These are phyloP conservation scores for Tethya wilhelma DNA, from an alignment of 37 sponge, comb jelly and placozoan genomes.

Conservation along the genomic window DNA sequence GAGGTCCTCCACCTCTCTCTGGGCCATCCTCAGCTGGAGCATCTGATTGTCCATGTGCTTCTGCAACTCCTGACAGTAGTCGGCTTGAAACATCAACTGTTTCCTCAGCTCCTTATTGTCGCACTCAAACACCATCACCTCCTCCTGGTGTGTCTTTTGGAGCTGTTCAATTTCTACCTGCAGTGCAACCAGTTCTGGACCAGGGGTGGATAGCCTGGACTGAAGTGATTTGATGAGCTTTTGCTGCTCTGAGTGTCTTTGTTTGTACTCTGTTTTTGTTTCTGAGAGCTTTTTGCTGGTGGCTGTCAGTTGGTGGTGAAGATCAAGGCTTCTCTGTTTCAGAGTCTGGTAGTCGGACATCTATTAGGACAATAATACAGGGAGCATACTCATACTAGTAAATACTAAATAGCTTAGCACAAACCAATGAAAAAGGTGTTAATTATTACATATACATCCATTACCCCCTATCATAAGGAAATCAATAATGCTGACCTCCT, in stretches of 20 bases:
- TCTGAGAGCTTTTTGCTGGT: conserved; percentile 26
- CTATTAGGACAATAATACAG: not conserved
- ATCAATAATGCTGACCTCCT: conserved; percentile 11
- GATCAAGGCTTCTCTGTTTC: not conserved
- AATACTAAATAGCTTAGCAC: not conserved
- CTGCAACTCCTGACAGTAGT: conserved; percentile 26
- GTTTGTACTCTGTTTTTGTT: conserved; percentile 4
- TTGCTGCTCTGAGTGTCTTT: conserved; percentile 31
- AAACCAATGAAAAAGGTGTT: not conserved
- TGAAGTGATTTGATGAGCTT: conserved; percentile 32
- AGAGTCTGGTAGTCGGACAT: conserved; percentile 14
- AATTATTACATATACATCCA: not conserved
- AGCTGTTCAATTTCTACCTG: conserved; percentile 15
- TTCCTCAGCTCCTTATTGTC: conserved; percentile 29
- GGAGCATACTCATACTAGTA: not conserved
- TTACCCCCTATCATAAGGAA: not conserved
- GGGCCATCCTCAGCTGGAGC: conserved; percentile 37
- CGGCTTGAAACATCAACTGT: conserved; percentile 8
- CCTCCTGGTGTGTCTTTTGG: conserved; percentile 7
- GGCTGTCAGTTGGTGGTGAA: conserved; percentile 6
- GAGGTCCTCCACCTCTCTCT: conserved; percentile 34
- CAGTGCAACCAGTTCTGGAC: conserved; percentile 12
- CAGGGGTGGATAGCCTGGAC: conserved; percentile 1
- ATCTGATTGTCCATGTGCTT: conserved; percentile 33
- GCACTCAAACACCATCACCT: conserved; percentile 21